A percentile compares a stretch with the other conserved stretches of the same genome.
phyloP scores from a whole-genome alignment of 2,888 invertebrate genomes.

The Syrista parreyssii region DNA sequence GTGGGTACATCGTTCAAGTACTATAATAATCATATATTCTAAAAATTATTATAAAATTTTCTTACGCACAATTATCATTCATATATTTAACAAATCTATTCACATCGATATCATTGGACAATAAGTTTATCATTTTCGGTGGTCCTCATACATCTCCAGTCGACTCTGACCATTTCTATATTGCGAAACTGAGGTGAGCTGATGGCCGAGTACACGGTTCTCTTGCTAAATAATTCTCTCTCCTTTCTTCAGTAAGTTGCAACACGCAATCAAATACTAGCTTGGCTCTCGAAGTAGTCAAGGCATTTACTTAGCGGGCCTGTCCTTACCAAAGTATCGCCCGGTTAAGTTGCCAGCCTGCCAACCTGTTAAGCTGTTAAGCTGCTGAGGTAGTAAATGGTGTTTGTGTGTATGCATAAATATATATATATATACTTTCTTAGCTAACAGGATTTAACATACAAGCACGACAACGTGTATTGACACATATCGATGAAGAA shows the following conservation, averaged over 20 bases:
- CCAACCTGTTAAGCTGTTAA: background rate
- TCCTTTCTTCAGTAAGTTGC: constrained; percentile 23
- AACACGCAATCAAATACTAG: constrained; percentile 29
- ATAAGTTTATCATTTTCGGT: background rate
- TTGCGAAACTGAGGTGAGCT: constrained; percentile 11
- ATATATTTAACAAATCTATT: background rate
- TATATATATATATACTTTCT: background rate
- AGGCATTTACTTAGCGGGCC: constrained; percentile 31
- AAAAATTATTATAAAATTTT: no score
- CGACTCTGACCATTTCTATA: background rate
- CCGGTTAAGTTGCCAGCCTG: background rate
- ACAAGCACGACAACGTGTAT: background rate
- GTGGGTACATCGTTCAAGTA: no score
- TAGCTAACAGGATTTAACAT: background rate
- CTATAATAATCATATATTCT: no score
- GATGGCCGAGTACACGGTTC: background rate
- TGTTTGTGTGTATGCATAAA: background rate
- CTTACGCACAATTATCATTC: background rate
- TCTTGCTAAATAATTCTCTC: constrained; percentile 9
- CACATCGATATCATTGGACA: background rate
- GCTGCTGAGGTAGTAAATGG: background rate
- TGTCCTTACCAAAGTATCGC: constrained; percentile 25
- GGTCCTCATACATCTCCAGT: background rate
- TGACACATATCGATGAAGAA: background rate
- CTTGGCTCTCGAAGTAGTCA: constrained; percentile 11